Conservation (phyloP, 2,888 invertebrate species). For the Thera britannica region DNA sequence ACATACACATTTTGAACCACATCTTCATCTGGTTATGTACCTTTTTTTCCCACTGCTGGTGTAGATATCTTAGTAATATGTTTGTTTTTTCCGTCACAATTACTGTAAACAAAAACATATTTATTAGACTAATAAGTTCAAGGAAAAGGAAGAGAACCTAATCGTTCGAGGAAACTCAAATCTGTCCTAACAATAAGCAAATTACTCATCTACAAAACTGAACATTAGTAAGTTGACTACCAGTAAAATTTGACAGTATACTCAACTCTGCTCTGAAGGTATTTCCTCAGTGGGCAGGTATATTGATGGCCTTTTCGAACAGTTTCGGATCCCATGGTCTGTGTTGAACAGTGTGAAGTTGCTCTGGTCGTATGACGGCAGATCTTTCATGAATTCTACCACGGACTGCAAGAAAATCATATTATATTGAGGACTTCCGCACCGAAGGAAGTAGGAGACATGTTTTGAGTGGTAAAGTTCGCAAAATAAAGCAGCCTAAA, state of each 20-base stretch:
- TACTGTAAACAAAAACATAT: slow-evolving; percentile 85
- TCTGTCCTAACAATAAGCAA: too few species aligned
- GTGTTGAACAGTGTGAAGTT: slow-evolving; percentile 96
- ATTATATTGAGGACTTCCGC: slow-evolving; percentile 41
- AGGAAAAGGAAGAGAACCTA: too few species aligned
- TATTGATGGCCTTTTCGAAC: slow-evolving; percentile 94
- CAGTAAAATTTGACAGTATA: slow-evolving; percentile 40
- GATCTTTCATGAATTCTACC: slow-evolving; percentile 94
- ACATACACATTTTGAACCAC: neutral
- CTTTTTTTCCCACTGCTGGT: slow-evolving; percentile 98
- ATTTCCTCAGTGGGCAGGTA: slow-evolving; percentile 97
- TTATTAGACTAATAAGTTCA: neutral
- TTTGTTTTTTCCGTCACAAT: slow-evolving; percentile 98
- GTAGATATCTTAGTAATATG: slow-evolving; percentile 95
- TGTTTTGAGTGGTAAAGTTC: slow-evolving; percentile 2
- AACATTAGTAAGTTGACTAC: too few species aligned
- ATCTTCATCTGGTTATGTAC: slow-evolving; percentile 58
- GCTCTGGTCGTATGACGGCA: slow-evolving; percentile 95
- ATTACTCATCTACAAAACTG: too few species aligned
- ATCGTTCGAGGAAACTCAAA: neutral
- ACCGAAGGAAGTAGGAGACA: slow-evolving; percentile 15
- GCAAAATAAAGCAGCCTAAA: neutral
- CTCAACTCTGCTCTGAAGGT: slow-evolving; percentile 96
- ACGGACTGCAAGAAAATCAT: slow-evolving; percentile 87
- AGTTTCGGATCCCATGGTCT: slow-evolving; percentile 92